Evolutionary conservation across 2,797 vertebrate species (phyloP).

Genomic region (Alcedo atthis): DNA sequence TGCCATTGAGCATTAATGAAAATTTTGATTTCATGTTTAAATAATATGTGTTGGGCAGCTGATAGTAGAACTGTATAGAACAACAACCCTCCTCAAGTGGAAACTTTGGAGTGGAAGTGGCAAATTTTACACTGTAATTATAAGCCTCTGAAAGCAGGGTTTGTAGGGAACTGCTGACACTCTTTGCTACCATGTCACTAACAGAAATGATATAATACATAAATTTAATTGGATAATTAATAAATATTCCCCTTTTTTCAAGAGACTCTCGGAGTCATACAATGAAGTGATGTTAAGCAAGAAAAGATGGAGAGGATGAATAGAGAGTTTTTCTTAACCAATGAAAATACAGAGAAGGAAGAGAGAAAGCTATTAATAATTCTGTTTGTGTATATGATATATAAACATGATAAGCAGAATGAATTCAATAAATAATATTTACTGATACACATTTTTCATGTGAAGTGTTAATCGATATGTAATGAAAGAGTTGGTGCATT

Average conservation of each 20-base stretch:
- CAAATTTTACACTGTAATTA: constrained; percentile 4
- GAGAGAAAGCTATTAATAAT: constrained; percentile 19
- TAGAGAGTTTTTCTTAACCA: neutral
- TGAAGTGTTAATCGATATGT: neutral
- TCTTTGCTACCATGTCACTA: neutral
- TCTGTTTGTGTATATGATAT: neutral
- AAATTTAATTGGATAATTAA: constrained; percentile 42
- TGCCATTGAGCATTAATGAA: neutral
- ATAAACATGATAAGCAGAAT: neutral
- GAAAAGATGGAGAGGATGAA: neutral
- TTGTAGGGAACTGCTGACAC: neutral
- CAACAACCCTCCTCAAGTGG: neutral
- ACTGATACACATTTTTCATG: neutral
- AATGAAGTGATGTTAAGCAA: constrained; percentile 18
- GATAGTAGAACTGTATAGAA: neutral
- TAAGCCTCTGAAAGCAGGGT: neutral
- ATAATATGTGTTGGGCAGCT: neutral
- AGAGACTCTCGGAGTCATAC: neutral
- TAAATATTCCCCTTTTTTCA: constrained; percentile 43
- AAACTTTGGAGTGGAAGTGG: neutral
- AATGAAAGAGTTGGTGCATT: constrained; percentile 10
- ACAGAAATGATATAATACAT: constrained; percentile 5
- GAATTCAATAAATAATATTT: constrained; percentile 10
- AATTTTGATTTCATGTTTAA: neutral
- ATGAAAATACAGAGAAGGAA: neutral